A percentile compares a stretch with the other conserved stretches of the same genome.
phyloP scores from a whole-genome alignment of 2,797 vertebrate genomes.

The Smutsia temminckii region DNA sequence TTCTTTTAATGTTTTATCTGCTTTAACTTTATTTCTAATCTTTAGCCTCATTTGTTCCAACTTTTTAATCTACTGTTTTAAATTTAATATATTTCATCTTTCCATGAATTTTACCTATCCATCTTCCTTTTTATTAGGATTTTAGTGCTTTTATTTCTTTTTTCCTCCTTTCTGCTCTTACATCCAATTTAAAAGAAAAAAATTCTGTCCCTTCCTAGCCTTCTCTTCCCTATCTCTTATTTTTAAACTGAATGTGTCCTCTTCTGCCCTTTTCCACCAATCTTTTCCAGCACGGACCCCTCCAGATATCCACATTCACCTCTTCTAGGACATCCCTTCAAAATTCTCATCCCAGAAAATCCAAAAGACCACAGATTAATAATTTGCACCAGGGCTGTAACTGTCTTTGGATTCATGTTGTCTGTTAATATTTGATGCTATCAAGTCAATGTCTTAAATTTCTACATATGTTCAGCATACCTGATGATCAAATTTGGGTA shows the following conservation, averaged over 20 bases:
- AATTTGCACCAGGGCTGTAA: neutral
- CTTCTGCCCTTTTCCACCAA: neutral
- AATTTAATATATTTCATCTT: neutral
- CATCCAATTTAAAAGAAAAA: neutral
- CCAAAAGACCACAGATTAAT: neutral
- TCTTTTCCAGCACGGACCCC: accelerated
- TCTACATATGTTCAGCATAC: neutral
- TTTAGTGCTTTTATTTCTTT: too few species aligned
- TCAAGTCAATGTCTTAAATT: neutral
- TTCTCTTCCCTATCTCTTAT: neutral
- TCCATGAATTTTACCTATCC: neutral
- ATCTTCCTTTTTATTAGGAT: neutral
- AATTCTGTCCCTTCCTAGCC: neutral
- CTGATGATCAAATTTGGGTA: neutral
- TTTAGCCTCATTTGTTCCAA: neutral
- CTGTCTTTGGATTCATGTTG: neutral
- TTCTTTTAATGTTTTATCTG: neutral
- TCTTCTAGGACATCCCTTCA: neutral
- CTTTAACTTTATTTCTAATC: neutral
- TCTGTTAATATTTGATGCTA: neutral
- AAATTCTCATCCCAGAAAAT: neutral
- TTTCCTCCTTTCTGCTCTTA: neutral
- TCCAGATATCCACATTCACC: neutral
- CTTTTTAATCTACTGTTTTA: neutral
- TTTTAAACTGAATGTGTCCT: neutral